Percentiles rank a stretch among this genome's conserved stretches.
phyloP scores from a whole-genome alignment of 2,797 vertebrate species.

The Tokudaia muenninki region DNA sequence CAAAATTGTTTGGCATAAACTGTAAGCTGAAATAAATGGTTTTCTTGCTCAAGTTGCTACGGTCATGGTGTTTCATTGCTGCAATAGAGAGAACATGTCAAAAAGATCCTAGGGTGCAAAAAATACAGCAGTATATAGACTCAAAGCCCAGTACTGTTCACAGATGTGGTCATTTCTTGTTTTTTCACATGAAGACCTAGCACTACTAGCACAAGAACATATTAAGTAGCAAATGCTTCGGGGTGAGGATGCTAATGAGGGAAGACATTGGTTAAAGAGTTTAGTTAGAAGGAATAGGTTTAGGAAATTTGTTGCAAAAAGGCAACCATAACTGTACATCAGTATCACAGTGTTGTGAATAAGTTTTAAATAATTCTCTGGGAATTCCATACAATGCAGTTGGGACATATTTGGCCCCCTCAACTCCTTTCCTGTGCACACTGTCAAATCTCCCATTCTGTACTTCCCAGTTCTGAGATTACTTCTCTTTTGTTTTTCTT shows the following conservation, averaged over 20 bases:
- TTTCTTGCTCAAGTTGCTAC: not conserved
- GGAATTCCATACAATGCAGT: not conserved
- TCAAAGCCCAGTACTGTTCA: not conserved
- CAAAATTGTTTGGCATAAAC: not conserved
- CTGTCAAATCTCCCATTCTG: not conserved
- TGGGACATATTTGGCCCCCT: not conserved
- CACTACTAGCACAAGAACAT: not conserved
- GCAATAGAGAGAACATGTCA: not conserved
- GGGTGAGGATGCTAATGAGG: too few species aligned
- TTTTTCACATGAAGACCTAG: slow-evolving; percentile 20
- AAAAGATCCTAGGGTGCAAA: not conserved
- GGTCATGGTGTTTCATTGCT: not conserved
- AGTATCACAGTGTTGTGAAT: not conserved
- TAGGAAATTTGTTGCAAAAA: not conserved
- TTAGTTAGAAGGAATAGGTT: not conserved
- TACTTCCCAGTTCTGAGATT: not conserved
- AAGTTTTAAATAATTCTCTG: not conserved
- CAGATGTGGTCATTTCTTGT: not conserved
- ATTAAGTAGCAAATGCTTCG: not conserved
- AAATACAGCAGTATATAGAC: not conserved
- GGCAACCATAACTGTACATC: not conserved
- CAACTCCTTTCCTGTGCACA: not conserved
- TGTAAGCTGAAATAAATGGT: not conserved
- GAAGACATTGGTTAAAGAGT: not conserved
- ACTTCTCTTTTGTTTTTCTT: not conserved